Evolutionary conservation across 2,797 vertebrate species (phyloP), one percentile per base, ranked within the genome.

Genomic region (Pterois miles): DNA sequence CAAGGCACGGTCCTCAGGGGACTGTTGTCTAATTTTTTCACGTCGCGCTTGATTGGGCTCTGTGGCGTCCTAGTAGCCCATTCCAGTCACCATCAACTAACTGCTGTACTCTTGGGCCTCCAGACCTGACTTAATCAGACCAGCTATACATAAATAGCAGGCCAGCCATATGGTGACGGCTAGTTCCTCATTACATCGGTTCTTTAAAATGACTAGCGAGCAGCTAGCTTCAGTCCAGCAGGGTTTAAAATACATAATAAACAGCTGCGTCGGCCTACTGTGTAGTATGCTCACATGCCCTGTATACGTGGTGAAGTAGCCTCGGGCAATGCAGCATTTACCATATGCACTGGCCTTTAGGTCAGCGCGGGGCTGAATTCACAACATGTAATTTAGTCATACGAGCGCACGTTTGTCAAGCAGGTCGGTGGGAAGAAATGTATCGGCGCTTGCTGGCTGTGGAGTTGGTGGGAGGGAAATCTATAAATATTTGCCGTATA

Each of bases 61-160:
- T 25, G 71, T 54, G 76, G 85, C 87, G 91, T 91, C 90, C 92
- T 93, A 89, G 85, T 93, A 76, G 91, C 92, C 93, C 91, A 91
- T 88, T 93, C 90, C 91, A 93, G 92, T 94, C 91, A 92, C 86
- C 74, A 84, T 92, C 89, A 85, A 89, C 89, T 82, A 88, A 60
- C 66, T 29, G 82, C 82, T 10, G 78, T 82, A 88, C 90, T 89
- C 90, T 70, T 53, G 92, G 89, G 91, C 83, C 86, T 78, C 69
- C 31, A 85, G 74, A 73, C 87, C 82, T 93, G 91, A 93, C 91
- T 93, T 90, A 93, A 94, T 93, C 91, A 91, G 92, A 93, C 85
- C 92, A 83, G 80, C 68, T 84, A 57, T 88, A 89, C 91, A 90
- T 89, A 92, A 92, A 93, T 90, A 93, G 91, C 83, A 80, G 73